A percentile compares a stretch with the other conserved stretches of the same genome.
phyloP scores from a whole-genome alignment of 1,140 invertebrate genomes.

The Diorhabda carinulata region DNA sequence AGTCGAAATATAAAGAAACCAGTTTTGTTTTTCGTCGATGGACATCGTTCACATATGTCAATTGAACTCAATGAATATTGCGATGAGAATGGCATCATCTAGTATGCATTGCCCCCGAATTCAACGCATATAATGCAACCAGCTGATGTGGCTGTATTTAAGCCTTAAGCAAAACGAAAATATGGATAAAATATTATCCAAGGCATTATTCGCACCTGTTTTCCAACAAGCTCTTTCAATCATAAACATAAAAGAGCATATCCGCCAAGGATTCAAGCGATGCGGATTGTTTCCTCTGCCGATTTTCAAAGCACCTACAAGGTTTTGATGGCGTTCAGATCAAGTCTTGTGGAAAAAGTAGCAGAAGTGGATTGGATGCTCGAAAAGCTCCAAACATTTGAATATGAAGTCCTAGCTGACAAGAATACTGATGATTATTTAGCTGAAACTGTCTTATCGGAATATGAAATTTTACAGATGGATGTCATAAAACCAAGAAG shows the following conservation, averaged over 20 bases:
- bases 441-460: no score
- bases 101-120: slow-evolving; percentile 45
- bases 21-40: slow-evolving; percentile 35
- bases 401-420: no score
- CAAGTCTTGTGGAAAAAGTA: no score
- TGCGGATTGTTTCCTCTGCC: no score
- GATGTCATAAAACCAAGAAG: no score
- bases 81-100: slow-evolving; percentile 40
- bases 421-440: no score
- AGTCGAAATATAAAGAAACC: slow-evolving; percentile 25
- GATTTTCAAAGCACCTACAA: no score
- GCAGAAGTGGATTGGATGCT: no score
- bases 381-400: no score
- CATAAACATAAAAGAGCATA: neutral
- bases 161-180: slow-evolving; percentile 19
- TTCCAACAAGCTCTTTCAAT: neutral
- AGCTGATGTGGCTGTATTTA: slow-evolving; percentile 44
- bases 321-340: no score
- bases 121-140: slow-evolving; percentile 47
- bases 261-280: no score
- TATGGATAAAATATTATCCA: slow-evolving; percentile 11
- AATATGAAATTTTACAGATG: no score
- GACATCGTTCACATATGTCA: slow-evolving; percentile 26
- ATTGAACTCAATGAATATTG: slow-evolving; percentile 43
- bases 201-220: neutral